These are phyloP conservation scores for Ceratothoa steindachneri DNA, from an alignment of 2,888 invertebrate genomes.

Conservation along the genomic window DNA sequence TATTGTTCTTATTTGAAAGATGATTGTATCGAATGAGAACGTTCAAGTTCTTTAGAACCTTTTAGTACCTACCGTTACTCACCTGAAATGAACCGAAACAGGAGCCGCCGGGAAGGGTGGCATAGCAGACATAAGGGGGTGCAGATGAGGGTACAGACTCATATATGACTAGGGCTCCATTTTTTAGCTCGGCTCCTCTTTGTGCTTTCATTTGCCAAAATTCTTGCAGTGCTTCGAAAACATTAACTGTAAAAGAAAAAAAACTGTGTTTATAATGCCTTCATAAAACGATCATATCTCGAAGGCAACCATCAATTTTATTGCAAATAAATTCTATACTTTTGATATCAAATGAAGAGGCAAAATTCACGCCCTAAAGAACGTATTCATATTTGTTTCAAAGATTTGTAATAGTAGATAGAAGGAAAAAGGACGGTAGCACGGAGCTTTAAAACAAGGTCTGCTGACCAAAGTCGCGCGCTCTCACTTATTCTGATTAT, in stretches of 20 bases:
- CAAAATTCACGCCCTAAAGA: not conserved
- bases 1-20: too few species aligned
- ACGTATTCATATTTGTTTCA: not conserved
- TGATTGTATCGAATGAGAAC: too few species aligned
- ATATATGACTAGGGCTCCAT: constrained; percentile 87
- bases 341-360: not conserved
- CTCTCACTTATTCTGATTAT: too few species aligned
- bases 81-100: constrained; percentile 95
- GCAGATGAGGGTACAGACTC: constrained; percentile 87
- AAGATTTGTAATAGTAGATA: too few species aligned
- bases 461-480: too few species aligned
- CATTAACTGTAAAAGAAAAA: constrained; percentile 67
- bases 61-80: too few species aligned
- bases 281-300: not conserved
- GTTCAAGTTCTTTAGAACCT: too few species aligned
- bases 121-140: constrained; percentile 90
- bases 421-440: too few species aligned
- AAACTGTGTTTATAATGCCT: too few species aligned
- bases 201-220: constrained; percentile 97
- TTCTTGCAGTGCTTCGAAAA: constrained; percentile 90
- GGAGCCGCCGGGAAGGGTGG: constrained; percentile 88
- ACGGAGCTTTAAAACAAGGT: too few species aligned
- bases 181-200: constrained; percentile 73
- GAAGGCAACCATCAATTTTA: not conserved
- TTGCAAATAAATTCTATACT: not conserved